Evolutionary conservation across 2,888 invertebrate genomes (phyloP).

Genomic region (Pherbina coryleti): DNA sequence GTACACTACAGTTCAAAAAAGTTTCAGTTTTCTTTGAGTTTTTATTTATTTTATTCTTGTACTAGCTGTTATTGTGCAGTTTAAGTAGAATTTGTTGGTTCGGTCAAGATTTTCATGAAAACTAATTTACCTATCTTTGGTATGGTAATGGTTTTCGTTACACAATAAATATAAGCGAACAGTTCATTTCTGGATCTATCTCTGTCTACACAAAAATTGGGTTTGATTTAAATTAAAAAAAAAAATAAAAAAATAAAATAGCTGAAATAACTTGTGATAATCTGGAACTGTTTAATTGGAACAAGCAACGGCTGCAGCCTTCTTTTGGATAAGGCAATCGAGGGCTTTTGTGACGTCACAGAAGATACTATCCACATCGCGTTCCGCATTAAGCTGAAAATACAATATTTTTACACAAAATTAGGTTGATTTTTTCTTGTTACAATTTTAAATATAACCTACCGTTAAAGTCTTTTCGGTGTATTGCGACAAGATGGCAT

Average conservation of each 20-base stretch:
- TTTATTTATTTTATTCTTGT: constrained; percentile 5
- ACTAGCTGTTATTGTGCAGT: constrained; percentile 21
- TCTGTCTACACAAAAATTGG: too few species aligned
- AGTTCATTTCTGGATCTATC: too few species aligned
- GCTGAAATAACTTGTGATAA: too few species aligned
- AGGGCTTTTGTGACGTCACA: constrained; percentile 75
- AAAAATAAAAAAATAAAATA: too few species aligned
- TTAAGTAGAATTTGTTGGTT: background rate
- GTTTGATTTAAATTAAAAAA: too few species aligned
- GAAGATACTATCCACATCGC: constrained; percentile 82
- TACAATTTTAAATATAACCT: constrained; percentile 55
- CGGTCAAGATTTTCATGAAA: background rate
- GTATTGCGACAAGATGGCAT: constrained; percentile 87
- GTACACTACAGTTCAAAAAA: too few species aligned
- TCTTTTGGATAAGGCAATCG: constrained; percentile 71
- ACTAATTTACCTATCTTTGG: background rate
- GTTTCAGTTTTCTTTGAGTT: too few species aligned
- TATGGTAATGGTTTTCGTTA: too few species aligned
- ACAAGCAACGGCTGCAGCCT: constrained; percentile 54
- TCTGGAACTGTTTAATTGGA: constrained; percentile 24
- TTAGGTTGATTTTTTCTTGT: background rate
- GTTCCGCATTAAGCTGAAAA: constrained; percentile 85
- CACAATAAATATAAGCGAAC: too few species aligned
- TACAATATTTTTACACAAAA: constrained; percentile 30
- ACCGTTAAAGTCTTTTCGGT: constrained; percentile 81